Base-by-base conservation (phyloP, 2,888 invertebrate species). In the Hermaeophaga mercurialis region DNA sequence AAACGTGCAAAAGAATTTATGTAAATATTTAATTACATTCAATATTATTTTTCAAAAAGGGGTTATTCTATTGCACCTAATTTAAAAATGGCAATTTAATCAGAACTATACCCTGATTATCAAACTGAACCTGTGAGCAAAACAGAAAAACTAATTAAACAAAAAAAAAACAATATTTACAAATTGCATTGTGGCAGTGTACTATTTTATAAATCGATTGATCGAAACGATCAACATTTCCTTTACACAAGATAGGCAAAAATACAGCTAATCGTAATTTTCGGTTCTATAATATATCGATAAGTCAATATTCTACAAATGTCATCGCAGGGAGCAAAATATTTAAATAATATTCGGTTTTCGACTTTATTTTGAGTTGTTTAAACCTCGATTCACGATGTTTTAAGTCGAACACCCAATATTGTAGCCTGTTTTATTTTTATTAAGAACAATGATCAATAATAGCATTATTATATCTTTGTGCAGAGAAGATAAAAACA, bases 121-220 rank as follows among this genome's bases (percentile, higher is more conserved):
- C n/a, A 15, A 57, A 63, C 61, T 49, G 55, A 66, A 69, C 68
- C 71, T 70, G 70, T 70, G 70, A 70, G 71, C 68, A 70, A 70
- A 71, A 62, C 66, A 66, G 69, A 69, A 66, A 69, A 72, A 72
- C 60, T 72, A 73, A 72, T 71, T 64, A 69, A 70, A 65, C 67
- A 68, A 72, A 71, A 57, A n/a, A n/a, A 66, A 49, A 58, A 50
- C 41, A 64, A 59, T 68, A 66, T 67, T 58, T 67, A 67, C 65
- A 68, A 63, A 65, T 67, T 69, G 72, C 70, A 65, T 66, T 70
- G 64, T 69, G 68, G 70, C 73, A 73, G 73, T 73, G 73, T 70
- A 70, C 72, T 73, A 72, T 72, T 62, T 66, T 68, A 65, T 66
- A 63, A 48, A 59, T 57, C 65, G 64, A 66, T 61, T 53, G 56